Conservation (phyloP, 2,888 invertebrate species). For the Drosophila imparisetae region DNA sequence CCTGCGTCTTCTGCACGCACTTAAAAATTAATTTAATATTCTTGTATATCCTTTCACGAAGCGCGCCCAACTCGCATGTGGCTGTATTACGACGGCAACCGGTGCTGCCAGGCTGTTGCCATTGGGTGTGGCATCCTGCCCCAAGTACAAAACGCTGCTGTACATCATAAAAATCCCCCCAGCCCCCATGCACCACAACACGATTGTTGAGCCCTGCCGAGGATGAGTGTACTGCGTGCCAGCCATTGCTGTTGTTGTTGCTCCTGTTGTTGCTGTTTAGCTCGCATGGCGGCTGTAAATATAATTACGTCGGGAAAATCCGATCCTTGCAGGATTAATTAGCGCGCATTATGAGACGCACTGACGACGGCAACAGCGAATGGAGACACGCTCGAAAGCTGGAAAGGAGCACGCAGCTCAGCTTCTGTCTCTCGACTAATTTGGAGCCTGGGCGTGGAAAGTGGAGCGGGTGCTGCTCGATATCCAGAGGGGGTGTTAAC, state of each 20-base stretch:
- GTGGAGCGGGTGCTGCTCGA: constrained; percentile 13
- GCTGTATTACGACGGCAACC: constrained; percentile 63
- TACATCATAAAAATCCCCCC: constrained; percentile 56
- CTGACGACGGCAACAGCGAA: constrained; percentile 51
- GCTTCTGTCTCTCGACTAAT: constrained; percentile 53
- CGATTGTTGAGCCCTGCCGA: constrained; percentile 30
- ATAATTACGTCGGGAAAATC: constrained; percentile 83
- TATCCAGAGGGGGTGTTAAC: constrained; percentile 64
- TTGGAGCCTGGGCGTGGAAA: constrained; percentile 30
- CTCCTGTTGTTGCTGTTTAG: constrained; percentile 48
- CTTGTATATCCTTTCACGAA: constrained; percentile 75
- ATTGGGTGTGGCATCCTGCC: constrained; percentile 18
- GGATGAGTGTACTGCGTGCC: constrained; percentile 28
- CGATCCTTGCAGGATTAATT: constrained; percentile 85
- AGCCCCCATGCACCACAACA: not conserved
- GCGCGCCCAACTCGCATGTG: constrained; percentile 72
- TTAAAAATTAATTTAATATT: constrained; percentile 83
- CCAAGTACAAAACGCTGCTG: constrained; percentile 39
- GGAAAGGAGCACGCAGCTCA: constrained; percentile 28
- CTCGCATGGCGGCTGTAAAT: constrained; percentile 81
- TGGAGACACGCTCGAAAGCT: constrained; percentile 30
- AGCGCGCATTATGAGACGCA: constrained; percentile 84
- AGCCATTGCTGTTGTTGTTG: constrained; percentile 8
- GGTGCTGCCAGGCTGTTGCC: constrained; percentile 54
- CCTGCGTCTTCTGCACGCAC: constrained; percentile 63